These are phyloP conservation scores for human DNA, from an alignment of 2,113 vertebrate species.

Conservation along the genomic window DNA sequence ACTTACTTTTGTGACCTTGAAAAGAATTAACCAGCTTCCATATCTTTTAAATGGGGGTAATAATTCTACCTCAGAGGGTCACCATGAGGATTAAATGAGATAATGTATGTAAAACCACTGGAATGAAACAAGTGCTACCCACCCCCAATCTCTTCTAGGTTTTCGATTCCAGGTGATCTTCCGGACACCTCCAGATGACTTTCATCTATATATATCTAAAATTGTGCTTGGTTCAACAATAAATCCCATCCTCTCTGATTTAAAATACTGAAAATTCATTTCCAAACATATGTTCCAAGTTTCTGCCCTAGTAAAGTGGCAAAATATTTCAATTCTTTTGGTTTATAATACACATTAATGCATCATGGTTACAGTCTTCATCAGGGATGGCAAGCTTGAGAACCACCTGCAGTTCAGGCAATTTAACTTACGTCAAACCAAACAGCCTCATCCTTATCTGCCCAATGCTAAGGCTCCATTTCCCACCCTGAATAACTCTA, in stretches of 20 bases:
- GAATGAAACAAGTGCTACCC: not conserved
- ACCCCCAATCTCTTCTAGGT: not conserved
- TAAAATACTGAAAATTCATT: not conserved
- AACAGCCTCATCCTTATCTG: not conserved
- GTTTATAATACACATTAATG: not conserved
- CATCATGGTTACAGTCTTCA: not conserved
- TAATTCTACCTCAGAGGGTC: not conserved
- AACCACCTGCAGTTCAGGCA: not conserved
- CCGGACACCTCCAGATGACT: not conserved
- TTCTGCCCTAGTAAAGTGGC: not conserved
- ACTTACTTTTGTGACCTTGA: not conserved
- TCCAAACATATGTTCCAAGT: not conserved
- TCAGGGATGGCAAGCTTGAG: not conserved
- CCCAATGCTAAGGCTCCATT: not conserved
- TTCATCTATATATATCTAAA: not conserved
- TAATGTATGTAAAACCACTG: not conserved
- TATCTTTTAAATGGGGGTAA: not conserved
- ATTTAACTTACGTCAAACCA: not conserved
- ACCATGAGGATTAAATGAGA: not conserved
- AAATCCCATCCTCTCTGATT: not conserved
- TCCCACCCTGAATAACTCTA: not conserved
- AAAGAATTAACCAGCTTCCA: not conserved
- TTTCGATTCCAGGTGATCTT: not conserved
- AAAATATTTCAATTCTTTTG: conserved; percentile 9
- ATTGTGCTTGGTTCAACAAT: not conserved